Evolutionary conservation across 2,888 invertebrate species (phyloP).

Genomic region (Drosophila cyrtoloma): DNA sequence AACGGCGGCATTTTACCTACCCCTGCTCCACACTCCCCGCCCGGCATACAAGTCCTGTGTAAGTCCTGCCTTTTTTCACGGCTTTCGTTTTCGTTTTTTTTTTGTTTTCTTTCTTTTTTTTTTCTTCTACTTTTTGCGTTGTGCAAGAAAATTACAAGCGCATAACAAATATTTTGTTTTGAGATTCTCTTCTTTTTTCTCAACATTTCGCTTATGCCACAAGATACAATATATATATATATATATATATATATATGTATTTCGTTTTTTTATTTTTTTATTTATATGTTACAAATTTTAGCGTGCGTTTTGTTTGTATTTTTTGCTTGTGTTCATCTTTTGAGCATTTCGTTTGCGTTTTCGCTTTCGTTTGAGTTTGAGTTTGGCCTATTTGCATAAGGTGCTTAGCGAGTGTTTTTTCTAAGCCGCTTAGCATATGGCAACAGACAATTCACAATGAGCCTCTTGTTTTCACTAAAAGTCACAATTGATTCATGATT

Average conservation of each 20-base stretch:
- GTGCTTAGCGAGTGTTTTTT: conserved; percentile 63
- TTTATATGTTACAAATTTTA: conserved; percentile 46
- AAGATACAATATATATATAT: not conserved
- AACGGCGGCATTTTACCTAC: conserved; percentile 50
- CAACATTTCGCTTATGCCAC: conserved; percentile 1
- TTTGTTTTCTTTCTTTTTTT: not conserved
- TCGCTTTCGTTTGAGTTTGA: conserved; percentile 2
- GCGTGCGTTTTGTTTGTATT: conserved; percentile 43
- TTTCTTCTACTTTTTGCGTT: conserved; percentile 14
- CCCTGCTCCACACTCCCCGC: not conserved
- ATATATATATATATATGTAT: not conserved
- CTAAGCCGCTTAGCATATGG: conserved; percentile 70
- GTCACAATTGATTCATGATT: conserved; percentile 32
- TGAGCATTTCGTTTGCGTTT: conserved; percentile 17
- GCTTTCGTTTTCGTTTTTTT: conserved; percentile 42
- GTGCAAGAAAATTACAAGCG: conserved; percentile 76
- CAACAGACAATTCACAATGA: conserved; percentile 10
- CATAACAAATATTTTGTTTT: conserved; percentile 78
- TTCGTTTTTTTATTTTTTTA: not conserved
- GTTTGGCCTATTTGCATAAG: conserved; percentile 71
- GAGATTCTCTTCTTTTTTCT: conserved; percentile 55
- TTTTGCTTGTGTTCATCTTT: conserved; percentile 14
- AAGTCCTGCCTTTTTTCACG: conserved; percentile 46
- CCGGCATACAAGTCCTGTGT: not conserved
- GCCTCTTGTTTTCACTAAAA: conserved; percentile 15